Evolutionary conservation across 2,113 vertebrate species (phyloP), one percentile per base, ranked within the genome.

Genomic region (Mormoops blainvillei): DNA sequence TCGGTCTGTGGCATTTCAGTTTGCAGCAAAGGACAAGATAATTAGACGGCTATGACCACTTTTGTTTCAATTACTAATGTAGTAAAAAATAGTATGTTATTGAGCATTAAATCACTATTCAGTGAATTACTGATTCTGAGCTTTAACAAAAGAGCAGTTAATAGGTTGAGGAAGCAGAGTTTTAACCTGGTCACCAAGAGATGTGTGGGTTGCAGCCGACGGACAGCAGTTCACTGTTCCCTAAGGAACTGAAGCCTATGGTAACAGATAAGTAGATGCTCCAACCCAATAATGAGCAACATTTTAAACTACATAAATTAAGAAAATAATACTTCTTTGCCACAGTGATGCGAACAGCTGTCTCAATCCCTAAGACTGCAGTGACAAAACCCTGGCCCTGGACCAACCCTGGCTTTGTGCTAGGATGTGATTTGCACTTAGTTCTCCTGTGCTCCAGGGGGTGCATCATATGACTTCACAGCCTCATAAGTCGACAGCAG

Each of bases 51-150:
- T 20, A 28, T 26, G 89, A 76, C 67, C n/a, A 78, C 41, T 71
- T 97, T 67, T 61, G 48, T 82, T 91, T 95, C 83, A 65, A 84
- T 81, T 84, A 48, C 89, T 78, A 85, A 91, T 7, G n/a, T 33
- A 24, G 33, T 70, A 83, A 76, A 92, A 94, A 87, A 38, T 26
- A 91, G 48, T n/a, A 67, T 24, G 70, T 38, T 36, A 31, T 18
- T 78, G 76, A 90, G 82, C 56, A 45, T 61, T 50, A 73, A 12
- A 15, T 84, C 71, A 67, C 33, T n/a, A 54, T 38, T 20, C 41
- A 20, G 41, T 38, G 71, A 78, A 38, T 56, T 84, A 31, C 3
- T 90, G 91, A 61, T 41, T 74, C 38, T 41, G 33, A 22, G 28
- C 10, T 84, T 70, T 76, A 9, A 31, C n/a, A 73, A 48, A 92